Evolutionary conservation across 2,113 vertebrate genomes (phyloP).

Genomic region (Hippocampus mohnikei): DNA sequence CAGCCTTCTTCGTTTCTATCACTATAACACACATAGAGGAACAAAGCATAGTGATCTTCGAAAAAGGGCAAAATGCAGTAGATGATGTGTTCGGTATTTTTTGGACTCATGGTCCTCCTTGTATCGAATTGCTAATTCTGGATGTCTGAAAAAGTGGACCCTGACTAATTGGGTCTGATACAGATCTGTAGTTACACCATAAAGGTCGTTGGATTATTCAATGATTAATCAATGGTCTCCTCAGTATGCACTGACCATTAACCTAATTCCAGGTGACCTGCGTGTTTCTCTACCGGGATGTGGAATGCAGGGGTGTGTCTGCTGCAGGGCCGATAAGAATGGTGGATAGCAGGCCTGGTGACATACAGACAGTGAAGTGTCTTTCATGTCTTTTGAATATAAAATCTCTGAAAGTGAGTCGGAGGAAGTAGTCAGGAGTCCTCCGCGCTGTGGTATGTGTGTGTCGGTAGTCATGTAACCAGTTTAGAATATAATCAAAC

Average conservation of each 20-base stretch:
- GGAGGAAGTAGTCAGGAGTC: neutral
- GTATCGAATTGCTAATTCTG: neutral
- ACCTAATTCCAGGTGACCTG: constrained; percentile 31
- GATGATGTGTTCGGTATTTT: too few relatives aligned
- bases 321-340: constrained; percentile 39
- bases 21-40: too few relatives aligned
- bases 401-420: neutral
- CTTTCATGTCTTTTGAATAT: neutral
- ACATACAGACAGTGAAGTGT: neutral
- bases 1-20: neutral
- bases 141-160: neutral
- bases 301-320: constrained; percentile 45
- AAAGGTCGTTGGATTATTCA: neutral
- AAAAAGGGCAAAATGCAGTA: too few relatives aligned
- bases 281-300: constrained; percentile 16
- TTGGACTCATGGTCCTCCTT: too few relatives aligned
- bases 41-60: too few relatives aligned
- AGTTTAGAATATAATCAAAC: too few relatives aligned
- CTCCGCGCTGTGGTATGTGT: constrained; percentile 30
- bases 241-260: constrained; percentile 21
- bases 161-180: neutral
- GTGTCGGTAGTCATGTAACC: constrained; percentile 24
- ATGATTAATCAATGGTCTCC: neutral
- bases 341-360: constrained; percentile 31
- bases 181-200: neutral